Base-by-base conservation (phyloP, 1,140 invertebrate species). In the Lepidurus arcticus region DNA sequence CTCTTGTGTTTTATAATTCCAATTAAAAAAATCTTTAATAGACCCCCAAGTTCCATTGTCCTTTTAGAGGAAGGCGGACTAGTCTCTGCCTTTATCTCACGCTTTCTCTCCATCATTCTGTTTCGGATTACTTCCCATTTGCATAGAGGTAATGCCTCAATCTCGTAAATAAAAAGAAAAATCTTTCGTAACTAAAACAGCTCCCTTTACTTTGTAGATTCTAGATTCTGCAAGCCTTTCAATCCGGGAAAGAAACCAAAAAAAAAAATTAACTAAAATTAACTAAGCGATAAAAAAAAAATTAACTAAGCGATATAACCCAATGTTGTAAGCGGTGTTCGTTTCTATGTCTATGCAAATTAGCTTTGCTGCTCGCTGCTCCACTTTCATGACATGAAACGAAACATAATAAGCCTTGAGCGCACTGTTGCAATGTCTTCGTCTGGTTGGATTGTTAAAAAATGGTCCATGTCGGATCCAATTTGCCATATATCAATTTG, bases 401-500 rank as follows among this genome's bases (percentile, higher is more conserved):
- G 21, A 65, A 65, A 65, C 6, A 65, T 7, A 65, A 65, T 21
- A 65, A 65, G 53, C 53, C 21, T 16, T 65, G 13, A 65, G 53
- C 53, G 6, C 53, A 7, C 16, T 65, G 21, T n/a, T 21, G 53
- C 53, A 11, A 65, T 21, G 21, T 65, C 21, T 21, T 65, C 13
- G 21, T 65, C 53, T 65, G 53, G 9, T 65, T 34, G 34, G 2
- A 34, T 34, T 34, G 34, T 34, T 21, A n/a, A 13, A 21, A 65
- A 65, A 65, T 21, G n/a, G 53, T 65, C 21, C 53, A 16, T n/a
- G 53, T 65, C 53, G n/a, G 13, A 65, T 65, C 53, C 53, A 65
- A 65, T 65, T 65, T 65, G 53, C 53, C 53, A 65, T 65, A 65
- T 65, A 65, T 65, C 53, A 65, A 34, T 34, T 65, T 7, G 7